phyloP scores from a whole-genome alignment of 2,113 vertebrate genomes.

The Cisticola juncidis region DNA sequence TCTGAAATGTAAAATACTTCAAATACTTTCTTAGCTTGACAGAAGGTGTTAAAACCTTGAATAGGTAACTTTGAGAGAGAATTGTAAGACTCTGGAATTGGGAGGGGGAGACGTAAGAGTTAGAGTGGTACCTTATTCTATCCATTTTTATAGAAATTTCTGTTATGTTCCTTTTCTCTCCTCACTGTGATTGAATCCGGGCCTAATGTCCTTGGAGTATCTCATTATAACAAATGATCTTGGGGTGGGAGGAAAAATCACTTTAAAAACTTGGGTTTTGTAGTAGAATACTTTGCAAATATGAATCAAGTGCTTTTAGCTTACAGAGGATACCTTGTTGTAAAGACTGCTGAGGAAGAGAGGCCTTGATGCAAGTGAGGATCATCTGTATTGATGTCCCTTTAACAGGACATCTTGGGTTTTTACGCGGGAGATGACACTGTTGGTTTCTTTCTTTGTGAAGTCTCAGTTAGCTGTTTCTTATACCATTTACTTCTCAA shows the following conservation, averaged over 20 bases:
- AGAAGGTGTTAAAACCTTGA: background rate
- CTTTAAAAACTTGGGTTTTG: background rate
- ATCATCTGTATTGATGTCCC: fast-evolving
- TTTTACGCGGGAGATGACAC: background rate
- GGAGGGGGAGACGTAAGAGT: fast-evolving
- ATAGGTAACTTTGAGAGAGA: background rate
- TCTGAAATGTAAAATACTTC: background rate
- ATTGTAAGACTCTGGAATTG: background rate
- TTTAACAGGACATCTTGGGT: fast-evolving
- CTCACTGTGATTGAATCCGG: background rate
- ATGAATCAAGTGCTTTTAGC: background rate
- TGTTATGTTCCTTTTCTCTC: background rate
- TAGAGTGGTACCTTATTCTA: background rate
- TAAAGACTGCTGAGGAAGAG: background rate
- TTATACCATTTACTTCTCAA: background rate
- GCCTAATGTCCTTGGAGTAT: background rate
- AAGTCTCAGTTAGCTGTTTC: background rate
- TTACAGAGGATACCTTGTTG: background rate
- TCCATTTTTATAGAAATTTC: background rate
- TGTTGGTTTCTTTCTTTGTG: background rate
- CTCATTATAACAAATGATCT: background rate
- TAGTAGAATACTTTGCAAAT: background rate
- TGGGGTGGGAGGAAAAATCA: background rate
- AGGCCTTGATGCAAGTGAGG: fast-evolving
- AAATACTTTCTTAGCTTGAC: background rate